These are phyloP conservation scores for Lethenteron reissneri DNA, from an alignment of 2,113 vertebrate genomes.

Conservation along the genomic window DNA sequence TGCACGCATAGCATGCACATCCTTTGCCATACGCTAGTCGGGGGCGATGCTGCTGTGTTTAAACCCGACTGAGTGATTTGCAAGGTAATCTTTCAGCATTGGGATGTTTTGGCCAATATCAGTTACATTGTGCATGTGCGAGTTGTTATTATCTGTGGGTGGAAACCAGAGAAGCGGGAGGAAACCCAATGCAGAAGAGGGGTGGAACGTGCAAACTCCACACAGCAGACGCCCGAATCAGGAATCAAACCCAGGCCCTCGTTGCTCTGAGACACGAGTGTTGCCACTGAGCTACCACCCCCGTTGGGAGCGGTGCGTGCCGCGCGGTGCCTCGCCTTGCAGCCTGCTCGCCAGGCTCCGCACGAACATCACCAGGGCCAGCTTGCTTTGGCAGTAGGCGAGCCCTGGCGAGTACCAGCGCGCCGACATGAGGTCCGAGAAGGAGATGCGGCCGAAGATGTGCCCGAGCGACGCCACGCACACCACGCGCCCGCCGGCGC, in stretches of 20 bases:
- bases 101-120: too few relatives aligned
- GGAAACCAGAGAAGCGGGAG: too few relatives aligned
- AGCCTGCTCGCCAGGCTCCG: constrained; percentile 20
- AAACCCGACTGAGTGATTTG: too few relatives aligned
- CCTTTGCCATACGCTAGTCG: too few relatives aligned
- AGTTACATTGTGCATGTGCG: too few relatives aligned
- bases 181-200: too few relatives aligned
- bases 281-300: too few relatives aligned
- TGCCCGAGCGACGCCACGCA: constrained; percentile 32
- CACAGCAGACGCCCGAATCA: background rate
- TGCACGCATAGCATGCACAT: too few relatives aligned
- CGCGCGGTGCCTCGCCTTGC: constrained; percentile 14
- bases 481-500: constrained; percentile 26
- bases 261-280: background rate
- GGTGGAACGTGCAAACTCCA: too few relatives aligned
- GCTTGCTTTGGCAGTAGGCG: constrained; percentile 33
- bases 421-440: constrained; percentile 31
- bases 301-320: background rate
- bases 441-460: constrained; percentile 25
- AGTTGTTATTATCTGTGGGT: too few relatives aligned
- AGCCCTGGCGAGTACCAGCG: constrained; percentile 14
- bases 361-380: constrained; percentile 30
- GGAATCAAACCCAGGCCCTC: background rate
- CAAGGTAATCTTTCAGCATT: too few relatives aligned
- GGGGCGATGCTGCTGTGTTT: too few relatives aligned